These are phyloP conservation scores for Miichthys miiuy DNA, from an alignment of 2,797 vertebrate genomes.

Conservation along the genomic window DNA sequence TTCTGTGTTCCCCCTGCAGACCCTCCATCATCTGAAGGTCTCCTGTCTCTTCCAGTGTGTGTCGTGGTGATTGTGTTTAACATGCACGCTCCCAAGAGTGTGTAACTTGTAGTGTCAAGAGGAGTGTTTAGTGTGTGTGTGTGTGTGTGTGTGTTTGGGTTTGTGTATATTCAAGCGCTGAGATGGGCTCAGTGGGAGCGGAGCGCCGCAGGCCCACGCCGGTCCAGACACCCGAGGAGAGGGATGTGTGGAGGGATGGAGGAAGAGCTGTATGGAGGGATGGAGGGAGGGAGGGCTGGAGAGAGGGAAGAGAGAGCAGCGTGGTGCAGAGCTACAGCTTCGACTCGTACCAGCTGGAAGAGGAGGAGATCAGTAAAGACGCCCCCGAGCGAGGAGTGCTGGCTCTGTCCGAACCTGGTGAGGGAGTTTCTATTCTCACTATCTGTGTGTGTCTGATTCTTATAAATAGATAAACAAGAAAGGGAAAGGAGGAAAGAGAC, in stretches of 20 bases:
- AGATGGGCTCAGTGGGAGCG: slow-evolving; percentile 88
- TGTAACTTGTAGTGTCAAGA: slow-evolving; percentile 38
- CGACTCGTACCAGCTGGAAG: slow-evolving; percentile 94
- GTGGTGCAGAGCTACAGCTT: slow-evolving; percentile 96
- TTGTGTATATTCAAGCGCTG: slow-evolving; percentile 17
- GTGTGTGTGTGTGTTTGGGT: slow-evolving; percentile 18
- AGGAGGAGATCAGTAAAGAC: slow-evolving; percentile 87
- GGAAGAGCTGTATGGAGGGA: slow-evolving; percentile 74
- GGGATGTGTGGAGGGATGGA: slow-evolving; percentile 76
- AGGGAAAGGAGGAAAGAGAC: not conserved
- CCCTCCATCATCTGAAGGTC: slow-evolving; percentile 60
- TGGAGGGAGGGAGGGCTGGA: slow-evolving; percentile 71
- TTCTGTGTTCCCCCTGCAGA: slow-evolving; percentile 58
- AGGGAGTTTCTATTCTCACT: slow-evolving; percentile 62
- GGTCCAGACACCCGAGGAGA: slow-evolving; percentile 80
- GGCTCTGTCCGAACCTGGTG: slow-evolving; percentile 91
- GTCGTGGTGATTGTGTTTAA: slow-evolving; percentile 46
- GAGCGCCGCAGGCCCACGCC: slow-evolving; percentile 89
- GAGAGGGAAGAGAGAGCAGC: slow-evolving; percentile 78
- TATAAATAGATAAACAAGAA: slow-evolving; percentile 39
- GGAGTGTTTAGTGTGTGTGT: slow-evolving; percentile 21
- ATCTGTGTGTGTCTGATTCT: slow-evolving; percentile 3
- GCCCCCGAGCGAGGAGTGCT: slow-evolving; percentile 89
- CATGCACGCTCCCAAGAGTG: slow-evolving; percentile 53
- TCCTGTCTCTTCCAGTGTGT: slow-evolving; percentile 49